Percentiles rank a stretch among this genome's conserved stretches.
phyloP scores from a whole-genome alignment of 2,113 vertebrate species.

The Cottus gobio region DNA sequence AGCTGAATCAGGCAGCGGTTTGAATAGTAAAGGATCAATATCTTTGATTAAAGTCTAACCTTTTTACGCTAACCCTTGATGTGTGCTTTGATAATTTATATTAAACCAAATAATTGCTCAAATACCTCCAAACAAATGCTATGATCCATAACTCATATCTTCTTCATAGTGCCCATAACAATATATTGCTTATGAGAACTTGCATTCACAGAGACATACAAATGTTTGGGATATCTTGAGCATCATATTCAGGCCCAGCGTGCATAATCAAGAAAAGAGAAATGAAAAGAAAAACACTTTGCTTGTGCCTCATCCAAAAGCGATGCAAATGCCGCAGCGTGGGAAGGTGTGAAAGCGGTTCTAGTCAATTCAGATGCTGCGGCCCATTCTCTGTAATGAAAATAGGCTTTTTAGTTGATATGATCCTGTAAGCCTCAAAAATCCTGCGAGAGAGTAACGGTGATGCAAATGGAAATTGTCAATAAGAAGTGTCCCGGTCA shows the following conservation, averaged over 20 bases:
- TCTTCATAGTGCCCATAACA: conserved; percentile 13
- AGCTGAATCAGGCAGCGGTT: too few species aligned
- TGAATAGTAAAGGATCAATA: conserved; percentile 4
- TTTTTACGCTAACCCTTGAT: not conserved
- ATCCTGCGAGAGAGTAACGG: conserved; percentile 23
- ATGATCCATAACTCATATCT: conserved; percentile 7
- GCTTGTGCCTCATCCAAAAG: conserved; percentile 54
- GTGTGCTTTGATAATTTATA: not conserved
- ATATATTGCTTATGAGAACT: conserved; percentile 3
- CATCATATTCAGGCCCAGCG: conserved; percentile 47
- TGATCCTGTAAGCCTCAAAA: conserved; percentile 55
- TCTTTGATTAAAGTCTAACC: conserved; percentile 16
- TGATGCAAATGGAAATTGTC: conserved; percentile 47
- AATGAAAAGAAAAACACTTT: conserved; percentile 34
- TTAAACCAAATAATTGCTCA: not conserved
- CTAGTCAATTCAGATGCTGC: conserved; percentile 51
- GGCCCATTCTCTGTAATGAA: conserved; percentile 51
- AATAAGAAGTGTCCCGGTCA: conserved; percentile 29
- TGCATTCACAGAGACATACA: conserved; percentile 12
- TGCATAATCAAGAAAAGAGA: conserved; percentile 51
- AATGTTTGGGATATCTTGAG: conserved; percentile 26
- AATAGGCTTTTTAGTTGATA: conserved; percentile 55
- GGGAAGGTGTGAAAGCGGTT: conserved; percentile 73
- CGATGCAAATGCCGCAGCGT: conserved; percentile 53
- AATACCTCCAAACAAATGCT: conserved; percentile 5